Evolutionary conservation across 2,113 vertebrate genomes (phyloP).

Genomic region (Zapus hudsonius): DNA sequence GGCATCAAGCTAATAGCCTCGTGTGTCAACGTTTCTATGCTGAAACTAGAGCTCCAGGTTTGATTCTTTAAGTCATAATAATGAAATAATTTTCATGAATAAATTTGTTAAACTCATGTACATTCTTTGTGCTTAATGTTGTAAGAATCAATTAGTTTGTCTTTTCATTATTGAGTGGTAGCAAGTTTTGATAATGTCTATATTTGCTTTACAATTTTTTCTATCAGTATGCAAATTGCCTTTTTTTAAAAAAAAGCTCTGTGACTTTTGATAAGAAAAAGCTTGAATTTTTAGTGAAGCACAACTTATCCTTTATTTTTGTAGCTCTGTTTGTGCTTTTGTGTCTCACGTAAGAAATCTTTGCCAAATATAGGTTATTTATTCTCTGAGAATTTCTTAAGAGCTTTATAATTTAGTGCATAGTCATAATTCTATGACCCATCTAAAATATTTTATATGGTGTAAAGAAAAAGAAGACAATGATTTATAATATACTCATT

Average conservation of each 20-base stretch:
- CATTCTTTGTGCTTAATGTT: neutral
- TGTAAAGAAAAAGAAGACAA: neutral
- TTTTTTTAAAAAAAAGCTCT: neutral
- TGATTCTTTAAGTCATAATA: neutral
- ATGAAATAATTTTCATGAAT: neutral
- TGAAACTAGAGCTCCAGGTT: neutral
- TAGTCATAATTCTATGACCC: neutral
- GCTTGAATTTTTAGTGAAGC: neutral
- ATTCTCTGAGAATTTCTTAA: neutral
- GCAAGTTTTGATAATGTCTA: neutral
- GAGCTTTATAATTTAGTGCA: neutral
- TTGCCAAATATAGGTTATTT: neutral
- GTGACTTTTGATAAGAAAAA: neutral
- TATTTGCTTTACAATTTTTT: neutral
- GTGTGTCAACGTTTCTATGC: neutral
- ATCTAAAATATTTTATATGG: neutral
- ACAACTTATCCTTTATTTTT: neutral
- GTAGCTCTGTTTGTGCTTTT: neutral
- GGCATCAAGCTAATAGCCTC: neutral
- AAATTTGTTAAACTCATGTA: too few species aligned
- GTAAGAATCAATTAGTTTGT: neutral
- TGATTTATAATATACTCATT: neutral
- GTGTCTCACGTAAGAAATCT: neutral
- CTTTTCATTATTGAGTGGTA: neutral
- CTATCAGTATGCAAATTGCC: neutral